Base-by-base conservation (phyloP, 2,113 vertebrate genomes). In the Struthio camelus region DNA sequence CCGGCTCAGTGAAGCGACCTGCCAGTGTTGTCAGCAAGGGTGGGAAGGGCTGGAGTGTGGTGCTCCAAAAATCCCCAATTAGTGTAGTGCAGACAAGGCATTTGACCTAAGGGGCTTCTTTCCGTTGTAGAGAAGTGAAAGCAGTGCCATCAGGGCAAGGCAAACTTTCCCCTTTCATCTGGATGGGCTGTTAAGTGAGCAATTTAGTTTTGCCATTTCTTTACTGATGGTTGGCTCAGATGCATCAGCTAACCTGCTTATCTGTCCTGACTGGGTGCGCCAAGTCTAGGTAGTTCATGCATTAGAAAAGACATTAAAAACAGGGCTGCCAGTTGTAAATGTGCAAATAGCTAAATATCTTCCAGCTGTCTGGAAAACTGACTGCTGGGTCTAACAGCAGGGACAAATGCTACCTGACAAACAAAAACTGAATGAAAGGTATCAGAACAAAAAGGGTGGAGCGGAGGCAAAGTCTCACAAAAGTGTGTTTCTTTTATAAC, bases 221-320 rank as follows among this genome's bases (percentile, higher is more conserved):
- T 79, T 23, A 5, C 40, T 70, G 71, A n/a, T 66, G 58, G 22
- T 22, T 30, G 36, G 61, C 11, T 83, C 27, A 3, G 36, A 89
- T 22, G 46, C 93, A 42, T 59, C 81, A 40, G 79, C 79, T 87
- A 71, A 76, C 34, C 46, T 27, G 61, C 94, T 95, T 94, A 94
- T 96, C 93, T 80, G 58, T 24, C 27, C 73, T 4, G 70, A 46
- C 69, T 91, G 91, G 93, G 82, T 36, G 69, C 75, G 97, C 76
- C 32, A 8, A 23, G 67, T 81, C 32, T 3, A 44, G 66, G 73
- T 91, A 71, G 51, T 53, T 59, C n/a, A 17, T 3, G 95, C 93
- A 97, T 97, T 72, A 96, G 89, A 96, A 97, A 97, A 85, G 94
- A 7, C 61, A 23, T 79, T 71, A 53, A 75, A 65, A 62, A n/a